Evolutionary conservation across 2,797 vertebrate species (phyloP), one percentile per base, ranked within the genome.

Genomic region (Pteronotus mesoamericanus): DNA sequence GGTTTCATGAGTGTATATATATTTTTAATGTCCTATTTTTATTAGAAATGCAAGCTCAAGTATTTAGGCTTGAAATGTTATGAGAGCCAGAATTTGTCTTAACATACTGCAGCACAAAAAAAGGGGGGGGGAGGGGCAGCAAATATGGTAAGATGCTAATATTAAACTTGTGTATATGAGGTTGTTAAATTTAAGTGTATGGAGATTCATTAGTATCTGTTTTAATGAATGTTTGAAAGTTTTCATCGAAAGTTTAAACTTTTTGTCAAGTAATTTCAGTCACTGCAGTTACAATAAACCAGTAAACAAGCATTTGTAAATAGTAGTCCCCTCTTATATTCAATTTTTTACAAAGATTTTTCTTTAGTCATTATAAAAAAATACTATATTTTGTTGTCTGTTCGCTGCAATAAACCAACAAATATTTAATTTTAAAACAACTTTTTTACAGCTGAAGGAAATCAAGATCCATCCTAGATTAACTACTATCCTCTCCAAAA

Each of bases 341-440:
- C 68, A 9, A 84, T 34, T n/a, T 64, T 59, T 44, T 72, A 95
- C 72, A 91, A 82, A 93, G 72, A 85, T 59, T 96, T 83, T 85
- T 89, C 57, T 69, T 86, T n/a, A 94, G 90, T 75, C 99, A 99
- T 99, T 99, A 99, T 99, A 99, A 99, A 99, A 99, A 99, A 99
- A 99, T 99, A 99, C 99, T 99, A 99, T 99, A 99, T 99, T 99
- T 99, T 99, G 99, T 99, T 99, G 98, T 99, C 99, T 99, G 99
- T 99, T 99, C 99, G 99, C 98, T 99, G 99, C 99, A 99, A 99
- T 99, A 99, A 99, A 99, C 99, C 99, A 99, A 99, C 98, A 98
- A 68, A 90, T 16, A 34, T 32, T 51, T 86, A 48, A 92, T 77
- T 84, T 59, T 29, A 77, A 94, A 91, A 85, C 29, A 93, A 89